A percentile compares a stretch with the other conserved stretches of the same genome.
These are phyloP conservation scores for Vireo griseus DNA, from an alignment of 2,797 vertebrate species.

Conservation along the genomic window DNA sequence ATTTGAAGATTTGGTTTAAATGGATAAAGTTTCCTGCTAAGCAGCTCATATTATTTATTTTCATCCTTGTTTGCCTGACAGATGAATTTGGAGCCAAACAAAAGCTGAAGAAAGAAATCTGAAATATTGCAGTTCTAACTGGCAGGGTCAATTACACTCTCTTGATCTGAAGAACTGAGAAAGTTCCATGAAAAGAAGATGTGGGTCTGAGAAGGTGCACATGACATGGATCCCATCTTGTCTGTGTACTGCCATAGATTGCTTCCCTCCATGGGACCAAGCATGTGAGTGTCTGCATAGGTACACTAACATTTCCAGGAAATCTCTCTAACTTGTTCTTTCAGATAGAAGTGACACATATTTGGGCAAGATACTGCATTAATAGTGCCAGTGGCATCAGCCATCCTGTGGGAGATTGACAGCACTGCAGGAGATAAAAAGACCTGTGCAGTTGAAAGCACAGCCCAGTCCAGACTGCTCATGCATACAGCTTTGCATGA, in stretches of 20 bases:
- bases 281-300: neutral
- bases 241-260: neutral
- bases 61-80: slow-evolving; percentile 9
- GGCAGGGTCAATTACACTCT: neutral
- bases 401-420: neutral
- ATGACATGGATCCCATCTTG: neutral
- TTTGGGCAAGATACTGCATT: neutral
- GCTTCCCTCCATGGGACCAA: neutral
- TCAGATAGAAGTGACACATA: neutral
- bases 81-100: neutral
- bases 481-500: neutral
- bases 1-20: slow-evolving; percentile 49
- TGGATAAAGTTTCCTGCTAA: slow-evolving; percentile 33
- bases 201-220: neutral
- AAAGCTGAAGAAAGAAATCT: neutral
- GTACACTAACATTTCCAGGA: neutral
- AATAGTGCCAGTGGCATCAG: neutral
- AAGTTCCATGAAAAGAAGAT: neutral
- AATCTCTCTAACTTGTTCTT: neutral
- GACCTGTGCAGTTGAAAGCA: neutral
- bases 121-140: neutral
- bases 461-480: neutral
- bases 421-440: neutral
- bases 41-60: neutral
- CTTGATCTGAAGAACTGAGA: slow-evolving; percentile 10